Evolutionary conservation across 2,888 invertebrate species (phyloP).

Genomic region (Pharmacophagus antenor): DNA sequence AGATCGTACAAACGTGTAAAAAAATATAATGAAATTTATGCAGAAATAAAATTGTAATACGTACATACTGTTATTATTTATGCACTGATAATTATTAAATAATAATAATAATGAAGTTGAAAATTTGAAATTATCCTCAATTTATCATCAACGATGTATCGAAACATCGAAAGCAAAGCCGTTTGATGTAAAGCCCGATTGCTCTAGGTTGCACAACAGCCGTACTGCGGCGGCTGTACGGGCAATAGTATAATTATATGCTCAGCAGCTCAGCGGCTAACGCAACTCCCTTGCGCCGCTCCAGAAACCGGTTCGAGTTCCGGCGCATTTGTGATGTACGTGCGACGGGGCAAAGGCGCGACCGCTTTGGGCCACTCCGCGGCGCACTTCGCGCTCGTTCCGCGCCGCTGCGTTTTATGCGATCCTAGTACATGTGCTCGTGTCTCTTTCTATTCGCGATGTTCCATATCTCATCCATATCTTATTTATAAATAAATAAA

Average conservation of each 20-base stretch:
- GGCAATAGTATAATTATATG: constrained; percentile 11
- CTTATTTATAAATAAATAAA: too few species aligned
- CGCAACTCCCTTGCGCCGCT: constrained; percentile 12
- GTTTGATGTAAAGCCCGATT: constrained; percentile 4
- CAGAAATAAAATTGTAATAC: too few species aligned
- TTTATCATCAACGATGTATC: too few species aligned
- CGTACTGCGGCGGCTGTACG: neutral
- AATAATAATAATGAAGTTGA: too few species aligned
- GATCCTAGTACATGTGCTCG: constrained; percentile 20
- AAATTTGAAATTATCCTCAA: too few species aligned
- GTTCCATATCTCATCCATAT: too few species aligned
- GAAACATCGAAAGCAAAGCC: neutral
- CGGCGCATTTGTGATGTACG: constrained; percentile 6
- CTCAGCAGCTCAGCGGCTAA: neutral
- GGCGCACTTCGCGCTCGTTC: neutral
- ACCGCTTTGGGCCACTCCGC: neutral
- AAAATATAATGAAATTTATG: too few species aligned
- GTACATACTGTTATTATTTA: too few species aligned
- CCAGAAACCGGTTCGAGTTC: constrained; percentile 19
- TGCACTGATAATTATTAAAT: too few species aligned
- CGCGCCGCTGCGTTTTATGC: constrained; percentile 9
- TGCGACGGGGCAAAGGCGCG: neutral
- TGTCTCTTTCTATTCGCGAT: too few species aligned
- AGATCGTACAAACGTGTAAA: too few species aligned
- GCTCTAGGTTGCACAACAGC: constrained; percentile 7